Conservation (phyloP, 2,888 invertebrate genomes). For the Lasioglossum lativentre region DNA sequence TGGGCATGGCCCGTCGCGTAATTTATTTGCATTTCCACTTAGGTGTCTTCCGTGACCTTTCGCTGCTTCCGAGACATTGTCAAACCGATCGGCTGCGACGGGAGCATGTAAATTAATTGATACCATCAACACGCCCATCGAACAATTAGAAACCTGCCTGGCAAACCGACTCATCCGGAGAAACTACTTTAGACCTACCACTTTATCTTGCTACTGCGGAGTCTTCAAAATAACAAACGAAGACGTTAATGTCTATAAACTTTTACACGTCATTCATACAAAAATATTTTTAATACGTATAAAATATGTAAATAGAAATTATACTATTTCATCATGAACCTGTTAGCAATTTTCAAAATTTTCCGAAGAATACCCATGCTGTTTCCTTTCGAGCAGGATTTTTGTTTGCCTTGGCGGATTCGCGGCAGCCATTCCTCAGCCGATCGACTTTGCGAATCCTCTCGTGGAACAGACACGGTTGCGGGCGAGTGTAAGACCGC, state of each 20-base stretch:
- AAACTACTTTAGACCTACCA: slow-evolving; percentile 44
- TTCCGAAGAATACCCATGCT: too few relatives aligned
- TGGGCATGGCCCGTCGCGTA: slow-evolving; percentile 63
- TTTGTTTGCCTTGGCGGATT: background rate
- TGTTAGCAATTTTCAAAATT: too few relatives aligned
- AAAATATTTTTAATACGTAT: background rate
- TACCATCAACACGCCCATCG: slow-evolving; percentile 62
- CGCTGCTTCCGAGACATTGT: slow-evolving; percentile 61
- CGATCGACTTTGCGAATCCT: background rate
- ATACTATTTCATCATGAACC: too few relatives aligned
- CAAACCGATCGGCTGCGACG: slow-evolving; percentile 52
- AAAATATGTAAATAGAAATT: too few relatives aligned
- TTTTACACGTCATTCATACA: background rate
- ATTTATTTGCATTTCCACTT: slow-evolving; percentile 71
- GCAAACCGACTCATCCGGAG: slow-evolving; percentile 11
- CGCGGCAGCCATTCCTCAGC: background rate
- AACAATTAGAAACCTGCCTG: slow-evolving; percentile 35
- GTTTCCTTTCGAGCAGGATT: background rate
- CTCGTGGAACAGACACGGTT: slow-evolving; percentile 32
- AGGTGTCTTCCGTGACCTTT: slow-evolving; percentile 67
- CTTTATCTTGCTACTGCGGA: slow-evolving; percentile 52
- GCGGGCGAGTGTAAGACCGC: slow-evolving; percentile 20
- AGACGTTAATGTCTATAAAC: too few relatives aligned
- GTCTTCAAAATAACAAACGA: background rate
- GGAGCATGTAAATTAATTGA: slow-evolving; percentile 55